These are phyloP conservation scores for Poicephalus meyeri DNA, from an alignment of 2,113 vertebrate genomes.

Conservation along the genomic window DNA sequence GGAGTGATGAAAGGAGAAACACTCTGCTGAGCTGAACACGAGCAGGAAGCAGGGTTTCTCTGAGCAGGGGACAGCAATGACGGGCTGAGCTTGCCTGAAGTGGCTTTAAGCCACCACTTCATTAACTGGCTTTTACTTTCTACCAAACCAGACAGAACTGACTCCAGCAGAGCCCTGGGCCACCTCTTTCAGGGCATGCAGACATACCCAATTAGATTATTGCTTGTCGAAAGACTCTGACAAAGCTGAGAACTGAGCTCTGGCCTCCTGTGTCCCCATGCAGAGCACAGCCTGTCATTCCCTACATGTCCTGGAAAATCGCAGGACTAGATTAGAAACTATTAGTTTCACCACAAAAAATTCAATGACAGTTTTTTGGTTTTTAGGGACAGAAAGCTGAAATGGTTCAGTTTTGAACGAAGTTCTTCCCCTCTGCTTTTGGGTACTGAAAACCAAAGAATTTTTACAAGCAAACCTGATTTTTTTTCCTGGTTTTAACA, in stretches of 20 bases:
- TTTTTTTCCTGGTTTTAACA: background rate
- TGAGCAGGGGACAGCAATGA: background rate
- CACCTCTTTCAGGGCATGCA: background rate
- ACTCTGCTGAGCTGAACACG: fast-evolving
- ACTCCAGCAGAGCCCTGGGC: background rate
- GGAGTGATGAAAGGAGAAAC: background rate
- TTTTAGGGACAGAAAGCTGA: constrained; percentile 45
- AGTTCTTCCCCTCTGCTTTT: background rate
- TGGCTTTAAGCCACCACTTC: background rate
- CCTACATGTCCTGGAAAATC: constrained; percentile 62
- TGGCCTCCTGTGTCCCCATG: background rate
- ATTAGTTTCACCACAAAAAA: constrained; percentile 61
- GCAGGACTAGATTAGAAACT: constrained; percentile 61
- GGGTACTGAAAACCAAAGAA: constrained; percentile 39
- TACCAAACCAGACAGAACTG: background rate
- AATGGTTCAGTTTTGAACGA: constrained; percentile 14
- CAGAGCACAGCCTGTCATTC: background rate
- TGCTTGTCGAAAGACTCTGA: background rate
- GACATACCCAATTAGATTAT: background rate
- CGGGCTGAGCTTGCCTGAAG: background rate
- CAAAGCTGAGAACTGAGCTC: background rate
- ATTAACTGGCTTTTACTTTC: background rate
- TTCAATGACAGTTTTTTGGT: constrained; percentile 49
- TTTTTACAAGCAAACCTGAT: constrained; percentile 49
- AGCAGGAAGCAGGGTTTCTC: background rate